A percentile compares a stretch with the other conserved stretches of the same genome.
Conservation (phyloP, 2,113 vertebrate genomes). For the Parus major region DNA sequence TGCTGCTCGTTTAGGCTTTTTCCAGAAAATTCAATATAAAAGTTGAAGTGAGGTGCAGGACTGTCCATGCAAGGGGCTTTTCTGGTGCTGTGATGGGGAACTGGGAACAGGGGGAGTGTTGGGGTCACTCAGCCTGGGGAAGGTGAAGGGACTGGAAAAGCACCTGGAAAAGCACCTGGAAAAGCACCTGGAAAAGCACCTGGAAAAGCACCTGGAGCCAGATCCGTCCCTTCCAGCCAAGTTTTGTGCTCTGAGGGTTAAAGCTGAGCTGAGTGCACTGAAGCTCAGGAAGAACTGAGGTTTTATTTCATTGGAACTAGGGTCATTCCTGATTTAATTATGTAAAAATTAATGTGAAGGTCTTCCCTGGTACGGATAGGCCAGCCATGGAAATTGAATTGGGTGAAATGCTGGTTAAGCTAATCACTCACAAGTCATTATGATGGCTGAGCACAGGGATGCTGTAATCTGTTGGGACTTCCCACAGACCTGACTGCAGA, state of each 20-base stretch:
- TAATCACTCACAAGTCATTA: slow-evolving; percentile 48
- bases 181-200: background rate
- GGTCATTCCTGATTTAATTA: slow-evolving; percentile 71
- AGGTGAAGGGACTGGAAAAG: accelerated
- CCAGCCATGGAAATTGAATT: slow-evolving; percentile 63
- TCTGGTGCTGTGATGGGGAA: background rate
- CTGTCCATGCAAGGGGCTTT: background rate
- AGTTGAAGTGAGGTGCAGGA: accelerated
- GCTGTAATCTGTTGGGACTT: slow-evolving; percentile 42
- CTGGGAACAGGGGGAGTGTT: accelerated
- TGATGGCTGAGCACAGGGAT: slow-evolving; percentile 34
- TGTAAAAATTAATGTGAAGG: slow-evolving; percentile 62
- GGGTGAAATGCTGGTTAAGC: slow-evolving; percentile 62
- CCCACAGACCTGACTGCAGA: slow-evolving; percentile 48
- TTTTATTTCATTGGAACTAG: slow-evolving; percentile 43
- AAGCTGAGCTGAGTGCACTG: background rate
- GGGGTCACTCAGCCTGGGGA: background rate
- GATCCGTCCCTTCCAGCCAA: background rate
- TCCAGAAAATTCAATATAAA: accelerated
- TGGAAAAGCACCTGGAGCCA: background rate
- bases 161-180: background rate
- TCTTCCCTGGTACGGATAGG: slow-evolving; percentile 21
- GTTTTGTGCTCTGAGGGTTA: background rate
- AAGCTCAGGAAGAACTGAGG: slow-evolving; percentile 7
- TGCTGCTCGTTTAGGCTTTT: accelerated